Percentiles rank a stretch among this genome's conserved stretches.
These are phyloP conservation scores for Nothura maculosa DNA, from an alignment of 2,797 vertebrate species.

Conservation along the genomic window DNA sequence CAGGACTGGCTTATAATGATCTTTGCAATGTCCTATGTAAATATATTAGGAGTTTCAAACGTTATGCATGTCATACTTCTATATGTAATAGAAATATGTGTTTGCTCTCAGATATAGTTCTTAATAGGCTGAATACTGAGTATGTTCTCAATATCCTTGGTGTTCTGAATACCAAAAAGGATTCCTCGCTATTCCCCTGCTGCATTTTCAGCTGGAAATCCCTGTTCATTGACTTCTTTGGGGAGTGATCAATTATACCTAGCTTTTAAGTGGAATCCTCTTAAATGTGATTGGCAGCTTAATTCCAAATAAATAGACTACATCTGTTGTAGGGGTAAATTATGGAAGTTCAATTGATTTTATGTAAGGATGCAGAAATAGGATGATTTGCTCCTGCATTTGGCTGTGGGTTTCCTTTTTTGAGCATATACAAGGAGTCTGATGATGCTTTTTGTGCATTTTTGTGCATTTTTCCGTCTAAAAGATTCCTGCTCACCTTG, in stretches of 20 bases:
- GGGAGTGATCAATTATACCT: neutral
- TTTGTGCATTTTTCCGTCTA: neutral
- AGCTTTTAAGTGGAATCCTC: neutral
- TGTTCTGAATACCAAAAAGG: neutral
- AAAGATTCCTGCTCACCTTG: neutral
- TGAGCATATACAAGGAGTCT: neutral
- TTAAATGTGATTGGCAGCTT: neutral
- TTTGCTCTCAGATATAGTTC: neutral
- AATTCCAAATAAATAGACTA: neutral
- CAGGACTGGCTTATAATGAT: neutral
- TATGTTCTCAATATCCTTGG: neutral
- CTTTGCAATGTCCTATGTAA: neutral
- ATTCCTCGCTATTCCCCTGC: neutral
- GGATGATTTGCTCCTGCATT: neutral
- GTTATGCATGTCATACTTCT: neutral
- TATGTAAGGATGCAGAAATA: neutral
- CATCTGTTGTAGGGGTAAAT: neutral
- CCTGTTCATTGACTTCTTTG: neutral
- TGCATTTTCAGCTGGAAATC: neutral
- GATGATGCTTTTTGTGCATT: neutral
- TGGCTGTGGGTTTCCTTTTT: neutral
- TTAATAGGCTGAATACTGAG: neutral
- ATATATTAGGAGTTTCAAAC: neutral
- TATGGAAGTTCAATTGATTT: conserved; percentile 1
- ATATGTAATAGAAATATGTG: neutral